Conservation (phyloP, 2,113 vertebrate species). For the Nothocercus julius region DNA sequence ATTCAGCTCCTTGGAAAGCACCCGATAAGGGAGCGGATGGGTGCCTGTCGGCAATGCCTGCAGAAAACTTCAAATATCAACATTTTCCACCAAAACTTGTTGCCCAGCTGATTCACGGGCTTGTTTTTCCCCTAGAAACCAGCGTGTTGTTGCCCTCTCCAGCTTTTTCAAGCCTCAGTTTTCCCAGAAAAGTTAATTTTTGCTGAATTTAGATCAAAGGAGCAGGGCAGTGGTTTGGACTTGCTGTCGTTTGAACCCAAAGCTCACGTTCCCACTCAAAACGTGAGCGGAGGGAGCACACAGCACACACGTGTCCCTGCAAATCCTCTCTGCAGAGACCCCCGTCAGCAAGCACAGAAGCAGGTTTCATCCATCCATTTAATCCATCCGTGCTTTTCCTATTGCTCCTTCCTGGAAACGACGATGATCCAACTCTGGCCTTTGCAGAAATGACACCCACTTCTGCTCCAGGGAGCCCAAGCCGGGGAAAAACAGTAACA, state of each 20-base stretch:
- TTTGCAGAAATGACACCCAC: not conserved
- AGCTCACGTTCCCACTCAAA: not conserved
- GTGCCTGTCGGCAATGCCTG: too few relatives aligned
- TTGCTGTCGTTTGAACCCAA: not conserved
- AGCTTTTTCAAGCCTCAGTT: not conserved
- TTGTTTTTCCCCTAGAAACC: not conserved
- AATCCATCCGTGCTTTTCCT: not conserved
- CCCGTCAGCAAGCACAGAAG: not conserved
- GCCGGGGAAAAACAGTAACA: not conserved
- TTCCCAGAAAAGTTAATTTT: not conserved
- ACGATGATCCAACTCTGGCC: not conserved
- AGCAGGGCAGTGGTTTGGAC: not conserved
- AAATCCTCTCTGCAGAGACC: rapidly evolving
- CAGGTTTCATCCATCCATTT: not conserved
- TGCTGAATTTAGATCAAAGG: not conserved
- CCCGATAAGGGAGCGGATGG: rapidly evolving
- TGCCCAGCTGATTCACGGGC: not conserved
- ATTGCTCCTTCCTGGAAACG: not conserved
- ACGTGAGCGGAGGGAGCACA: not conserved
- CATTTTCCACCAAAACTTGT: not conserved
- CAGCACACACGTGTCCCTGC: rapidly evolving
- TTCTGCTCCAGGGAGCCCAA: not conserved
- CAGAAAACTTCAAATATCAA: not conserved
- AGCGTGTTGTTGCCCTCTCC: rapidly evolving
- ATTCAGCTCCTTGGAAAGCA: rapidly evolving